Conservation (phyloP, 2,113 vertebrate species). For the Pachyramphus minor region DNA sequence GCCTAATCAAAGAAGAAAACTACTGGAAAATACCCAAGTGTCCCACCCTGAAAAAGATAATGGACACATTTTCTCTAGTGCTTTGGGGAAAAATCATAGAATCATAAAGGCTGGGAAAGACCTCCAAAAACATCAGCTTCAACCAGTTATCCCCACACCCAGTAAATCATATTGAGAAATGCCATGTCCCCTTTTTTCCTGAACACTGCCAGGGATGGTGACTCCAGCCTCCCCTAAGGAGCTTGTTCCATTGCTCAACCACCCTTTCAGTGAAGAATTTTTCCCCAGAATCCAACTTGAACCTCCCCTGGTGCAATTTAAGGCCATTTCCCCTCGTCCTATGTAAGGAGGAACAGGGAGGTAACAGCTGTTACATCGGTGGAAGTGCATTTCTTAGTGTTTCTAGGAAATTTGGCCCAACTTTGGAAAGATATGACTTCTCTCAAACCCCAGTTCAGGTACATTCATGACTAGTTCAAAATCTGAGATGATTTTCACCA, state of each 20-base stretch:
- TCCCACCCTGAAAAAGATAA: background rate
- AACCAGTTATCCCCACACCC: rapidly evolving
- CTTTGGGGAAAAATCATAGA: background rate
- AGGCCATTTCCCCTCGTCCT: background rate
- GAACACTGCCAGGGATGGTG: background rate
- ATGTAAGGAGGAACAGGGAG: background rate
- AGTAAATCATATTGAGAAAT: rapidly evolving
- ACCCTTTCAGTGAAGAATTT: background rate
- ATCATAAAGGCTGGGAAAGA: background rate
- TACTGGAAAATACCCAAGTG: background rate
- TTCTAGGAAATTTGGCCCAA: background rate
- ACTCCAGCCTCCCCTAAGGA: background rate
- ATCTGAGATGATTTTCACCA: background rate
- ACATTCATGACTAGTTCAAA: background rate
- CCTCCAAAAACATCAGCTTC: background rate
- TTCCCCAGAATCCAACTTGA: background rate
- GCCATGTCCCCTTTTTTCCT: background rate
- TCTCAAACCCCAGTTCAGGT: background rate
- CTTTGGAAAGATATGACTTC: background rate
- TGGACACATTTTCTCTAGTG: background rate
- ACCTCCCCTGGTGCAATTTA: background rate
- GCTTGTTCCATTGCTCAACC: background rate
- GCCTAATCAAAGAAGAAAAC: background rate
- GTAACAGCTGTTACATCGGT: background rate
- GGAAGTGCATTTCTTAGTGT: background rate